A percentile compares a stretch with the other conserved stretches of the same genome.
phyloP scores from a whole-genome alignment of 2,113 vertebrate species.

The Suricata suricatta region DNA sequence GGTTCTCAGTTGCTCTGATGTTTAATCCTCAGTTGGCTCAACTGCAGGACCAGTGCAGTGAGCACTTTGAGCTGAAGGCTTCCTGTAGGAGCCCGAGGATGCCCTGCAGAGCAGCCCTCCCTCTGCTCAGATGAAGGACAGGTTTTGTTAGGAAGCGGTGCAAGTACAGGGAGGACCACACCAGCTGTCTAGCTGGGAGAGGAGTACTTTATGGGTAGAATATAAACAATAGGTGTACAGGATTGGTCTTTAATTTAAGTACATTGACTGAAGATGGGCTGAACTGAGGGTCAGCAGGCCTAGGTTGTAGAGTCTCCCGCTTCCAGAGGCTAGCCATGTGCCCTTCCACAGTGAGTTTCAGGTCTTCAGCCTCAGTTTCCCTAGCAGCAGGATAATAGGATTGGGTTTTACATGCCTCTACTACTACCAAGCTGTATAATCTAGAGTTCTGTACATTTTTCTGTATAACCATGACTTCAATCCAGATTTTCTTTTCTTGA shows the following conservation, averaged over 20 bases:
- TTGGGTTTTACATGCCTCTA: background rate
- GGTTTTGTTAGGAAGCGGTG: background rate
- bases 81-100: background rate
- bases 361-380: background rate
- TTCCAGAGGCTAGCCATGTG: no score
- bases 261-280: background rate
- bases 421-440: background rate
- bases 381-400: background rate
- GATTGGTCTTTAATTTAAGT: background rate
- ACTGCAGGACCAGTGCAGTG: accelerated
- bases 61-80: background rate
- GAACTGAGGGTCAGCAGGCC: background rate
- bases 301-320: background rate
- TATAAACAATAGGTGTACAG: background rate
- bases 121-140: no score
- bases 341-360: background rate
- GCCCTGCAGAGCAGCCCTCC: background rate
- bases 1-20: background rate
- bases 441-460: background rate
- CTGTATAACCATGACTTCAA: background rate
- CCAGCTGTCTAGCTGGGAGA: background rate
- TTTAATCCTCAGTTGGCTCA: background rate
- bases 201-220: background rate
- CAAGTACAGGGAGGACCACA: background rate
- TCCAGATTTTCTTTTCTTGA: background rate